Conservation (phyloP, 2,113 vertebrate genomes). For the Struthidea cinerea region DNA sequence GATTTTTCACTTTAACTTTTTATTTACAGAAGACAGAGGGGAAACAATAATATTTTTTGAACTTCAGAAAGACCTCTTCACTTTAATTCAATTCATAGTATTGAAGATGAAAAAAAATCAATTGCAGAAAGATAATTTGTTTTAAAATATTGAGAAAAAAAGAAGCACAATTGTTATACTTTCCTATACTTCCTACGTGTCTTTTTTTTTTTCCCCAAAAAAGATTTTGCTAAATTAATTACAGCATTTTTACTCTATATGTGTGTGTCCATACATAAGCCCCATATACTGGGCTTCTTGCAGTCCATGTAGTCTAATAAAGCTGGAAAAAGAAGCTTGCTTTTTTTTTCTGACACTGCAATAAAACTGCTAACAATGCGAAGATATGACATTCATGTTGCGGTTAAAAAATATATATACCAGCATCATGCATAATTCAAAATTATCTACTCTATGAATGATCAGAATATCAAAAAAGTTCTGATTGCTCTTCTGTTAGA, state of each 20-base stretch:
- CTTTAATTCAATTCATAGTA: not conserved
- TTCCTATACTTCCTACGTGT: not conserved
- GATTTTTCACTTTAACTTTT: not conserved
- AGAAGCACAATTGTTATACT: rapidly evolving
- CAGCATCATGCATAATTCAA: not conserved
- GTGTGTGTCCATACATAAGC: not conserved
- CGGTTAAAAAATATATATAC: not conserved
- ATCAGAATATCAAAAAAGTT: not conserved
- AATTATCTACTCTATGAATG: not conserved
- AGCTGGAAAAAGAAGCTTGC: not conserved
- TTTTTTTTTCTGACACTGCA: not conserved
- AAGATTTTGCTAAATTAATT: not conserved
- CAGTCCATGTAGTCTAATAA: not conserved
- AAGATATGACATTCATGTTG: rapidly evolving
- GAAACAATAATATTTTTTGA: not conserved
- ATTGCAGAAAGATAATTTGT: not conserved
- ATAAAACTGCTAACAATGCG: not conserved
- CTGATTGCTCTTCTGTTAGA: not conserved
- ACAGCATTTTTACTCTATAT: not conserved
- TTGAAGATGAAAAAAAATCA: not conserved
- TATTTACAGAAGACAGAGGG: not conserved
- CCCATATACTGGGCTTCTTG: not conserved
- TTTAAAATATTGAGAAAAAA: not conserved
- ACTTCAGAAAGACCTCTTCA: not conserved
- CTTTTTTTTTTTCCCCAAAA: not conserved